phyloP scores from a whole-genome alignment of 2,797 vertebrate species.

The Acipenser oxyrinchus region DNA sequence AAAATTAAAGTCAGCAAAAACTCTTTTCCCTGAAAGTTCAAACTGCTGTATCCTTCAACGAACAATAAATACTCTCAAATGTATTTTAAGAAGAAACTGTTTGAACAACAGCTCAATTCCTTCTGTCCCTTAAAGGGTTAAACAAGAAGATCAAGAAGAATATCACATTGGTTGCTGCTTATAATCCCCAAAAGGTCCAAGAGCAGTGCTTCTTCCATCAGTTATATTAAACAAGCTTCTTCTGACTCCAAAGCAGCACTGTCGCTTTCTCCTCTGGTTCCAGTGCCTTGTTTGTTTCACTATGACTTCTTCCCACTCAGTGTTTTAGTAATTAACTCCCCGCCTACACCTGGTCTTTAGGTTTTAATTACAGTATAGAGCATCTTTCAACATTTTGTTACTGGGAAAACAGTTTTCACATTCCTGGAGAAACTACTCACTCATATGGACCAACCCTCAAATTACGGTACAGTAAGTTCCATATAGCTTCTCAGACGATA shows the following conservation, averaged over 20 bases:
- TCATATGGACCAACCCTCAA: slow-evolving; percentile 55
- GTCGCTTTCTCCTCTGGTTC: neutral
- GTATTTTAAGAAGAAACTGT: neutral
- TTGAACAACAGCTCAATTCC: neutral
- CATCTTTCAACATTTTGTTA: slow-evolving; percentile 47
- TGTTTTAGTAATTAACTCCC: slow-evolving; percentile 15
- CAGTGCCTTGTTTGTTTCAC: neutral
- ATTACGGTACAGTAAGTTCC: slow-evolving; percentile 14
- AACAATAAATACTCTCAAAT: slow-evolving; percentile 1
- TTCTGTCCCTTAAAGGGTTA: neutral
- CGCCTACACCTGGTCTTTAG: slow-evolving; percentile 32
- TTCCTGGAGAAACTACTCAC: slow-evolving; percentile 49
- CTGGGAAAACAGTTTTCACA: slow-evolving; percentile 52
- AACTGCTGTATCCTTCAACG: neutral
- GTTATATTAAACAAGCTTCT: neutral
- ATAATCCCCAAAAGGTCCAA: neutral
- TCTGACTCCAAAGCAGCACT: slow-evolving; percentile 18
- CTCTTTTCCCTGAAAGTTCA: neutral
- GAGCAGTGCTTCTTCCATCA: slow-evolving; percentile 21
- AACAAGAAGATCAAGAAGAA: neutral
- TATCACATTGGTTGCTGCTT: neutral
- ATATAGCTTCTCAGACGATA: slow-evolving; percentile 13
- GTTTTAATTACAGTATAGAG: slow-evolving; percentile 61
- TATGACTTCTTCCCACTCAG: slow-evolving; percentile 22
- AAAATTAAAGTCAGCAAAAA: neutral